A percentile compares a stretch with the other conserved stretches of the same genome.
Conservation (phyloP, 2,113 vertebrate genomes). For the Rhagologus leucostigma region DNA sequence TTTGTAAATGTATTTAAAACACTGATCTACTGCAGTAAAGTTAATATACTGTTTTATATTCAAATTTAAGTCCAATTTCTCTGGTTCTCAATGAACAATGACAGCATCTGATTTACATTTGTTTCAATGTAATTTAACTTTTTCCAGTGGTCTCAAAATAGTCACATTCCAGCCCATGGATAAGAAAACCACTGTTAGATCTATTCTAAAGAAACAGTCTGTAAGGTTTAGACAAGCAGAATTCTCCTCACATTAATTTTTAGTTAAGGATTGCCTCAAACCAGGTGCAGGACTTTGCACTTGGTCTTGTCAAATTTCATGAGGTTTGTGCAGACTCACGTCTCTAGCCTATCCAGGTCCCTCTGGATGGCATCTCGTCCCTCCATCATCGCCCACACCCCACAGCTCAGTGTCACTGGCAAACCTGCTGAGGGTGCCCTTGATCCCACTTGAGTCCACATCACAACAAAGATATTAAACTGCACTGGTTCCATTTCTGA, state of each 20-base stretch:
- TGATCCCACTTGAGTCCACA: background rate
- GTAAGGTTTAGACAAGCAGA: slow-evolving; percentile 7
- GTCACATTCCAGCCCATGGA: background rate
- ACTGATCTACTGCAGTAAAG: background rate
- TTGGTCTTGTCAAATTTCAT: background rate
- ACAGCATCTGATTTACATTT: background rate
- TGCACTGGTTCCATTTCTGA: no score
- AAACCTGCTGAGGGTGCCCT: background rate
- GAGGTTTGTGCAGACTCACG: background rate
- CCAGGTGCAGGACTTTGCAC: background rate
- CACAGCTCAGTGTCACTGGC: background rate
- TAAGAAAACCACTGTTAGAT: background rate
- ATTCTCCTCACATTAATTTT: background rate
- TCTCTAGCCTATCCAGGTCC: background rate
- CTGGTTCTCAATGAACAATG: background rate
- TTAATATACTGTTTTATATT: slow-evolving; percentile 26
- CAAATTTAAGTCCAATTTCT: slow-evolving; percentile 1
- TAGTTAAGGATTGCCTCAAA: background rate
- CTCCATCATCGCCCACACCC: background rate
- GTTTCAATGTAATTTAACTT: slow-evolving; percentile 43
- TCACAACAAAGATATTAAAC: background rate
- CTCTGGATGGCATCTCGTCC: background rate
- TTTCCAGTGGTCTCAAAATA: background rate
- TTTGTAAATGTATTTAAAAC: slow-evolving; percentile 17
- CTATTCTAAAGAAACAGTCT: background rate